A percentile compares a stretch with the other conserved stretches of the same genome.
Evolutionary conservation across 2,797 vertebrate species (phyloP).

Genomic region (Triplophysa bombifrons): DNA sequence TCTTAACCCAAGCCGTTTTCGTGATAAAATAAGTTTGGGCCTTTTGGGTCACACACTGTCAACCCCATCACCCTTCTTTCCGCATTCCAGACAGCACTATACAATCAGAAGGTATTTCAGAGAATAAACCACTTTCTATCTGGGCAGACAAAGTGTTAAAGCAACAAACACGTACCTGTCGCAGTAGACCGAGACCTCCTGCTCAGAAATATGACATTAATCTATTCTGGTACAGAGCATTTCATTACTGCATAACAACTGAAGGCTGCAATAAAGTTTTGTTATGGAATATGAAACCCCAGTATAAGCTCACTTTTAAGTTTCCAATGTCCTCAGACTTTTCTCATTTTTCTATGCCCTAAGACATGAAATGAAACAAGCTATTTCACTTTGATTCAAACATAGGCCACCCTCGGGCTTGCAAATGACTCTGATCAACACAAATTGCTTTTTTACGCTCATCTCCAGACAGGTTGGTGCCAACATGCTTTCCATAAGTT

Average conservation of each 20-base stretch:
- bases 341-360: not conserved
- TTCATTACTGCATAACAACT: constrained; percentile 27
- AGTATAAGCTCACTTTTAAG: constrained; percentile 12
- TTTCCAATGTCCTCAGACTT: not conserved
- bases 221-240: constrained; percentile 15
- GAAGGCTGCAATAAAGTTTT: constrained; percentile 12
- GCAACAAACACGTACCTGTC: constrained; percentile 19
- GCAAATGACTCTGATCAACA: not conserved
- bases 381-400: not conserved
- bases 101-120: not conserved
- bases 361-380: constrained; percentile 6
- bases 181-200: constrained; percentile 26
- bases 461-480: not conserved
- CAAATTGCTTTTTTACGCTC: not conserved
- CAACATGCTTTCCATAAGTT: not conserved
- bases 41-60: not conserved
- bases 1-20: not conserved
- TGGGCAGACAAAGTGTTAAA: constrained; percentile 20
- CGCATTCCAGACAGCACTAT: not conserved
- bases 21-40: not conserved
- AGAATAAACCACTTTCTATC: constrained; percentile 10
- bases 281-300: constrained; percentile 7
- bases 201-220: constrained; percentile 12
- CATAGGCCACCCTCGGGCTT: not conserved
- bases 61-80: not conserved